Evolutionary conservation across 1,140 invertebrate genomes (phyloP), one percentile per base, ranked within the genome.

Genomic region (Neoseiulus cucumeris): DNA sequence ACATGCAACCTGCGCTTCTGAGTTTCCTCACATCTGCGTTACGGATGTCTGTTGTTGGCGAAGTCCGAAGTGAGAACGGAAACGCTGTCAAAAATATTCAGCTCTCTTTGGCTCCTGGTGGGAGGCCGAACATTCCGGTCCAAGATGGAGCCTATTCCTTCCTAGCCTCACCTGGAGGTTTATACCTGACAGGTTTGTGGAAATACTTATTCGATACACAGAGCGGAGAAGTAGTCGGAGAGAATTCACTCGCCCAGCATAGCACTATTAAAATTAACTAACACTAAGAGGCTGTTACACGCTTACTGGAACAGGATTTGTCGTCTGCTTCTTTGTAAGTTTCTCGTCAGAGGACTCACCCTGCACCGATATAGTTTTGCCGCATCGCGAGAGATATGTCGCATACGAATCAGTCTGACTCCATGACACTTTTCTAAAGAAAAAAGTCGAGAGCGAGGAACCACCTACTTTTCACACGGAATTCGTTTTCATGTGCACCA

Each of bases 241-340:
- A n/a, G 45, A 47, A 28, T 4, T 47, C 25, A 47, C 45, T 47
- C 45, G 18, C 45, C 4, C 4, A 7, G 18, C 18, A 17, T 47
- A 0, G 45, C 18, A 22, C 25, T n/a, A 47, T 47, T 47, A 5
- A 47, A 6, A 6, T 39, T 47, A 4, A 47, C 45, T 47, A 47
- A 47, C 25, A 47, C 45, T 47, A 4, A 17, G 45, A 22, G 42
- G 45, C 45, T 28, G 7, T 47, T 22, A 47, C 25, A 47, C 25
- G 18, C 25, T 20, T 47, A 47, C 45, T 14, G 45, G 45, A 28
- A 20, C 33, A 59, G 51, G 51, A 33, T 18, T 59, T 29, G 51
- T 33, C 51, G 51, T 33, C 14, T 59, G 51, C 51, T 18, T 59
- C 25, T 59, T 59, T 59, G 51, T 59, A 59, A 59, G 51, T 59